A percentile compares a stretch with the other conserved stretches of the same genome.
Conservation (phyloP, 2,113 vertebrate genomes). For the Seriola rivoliana region DNA sequence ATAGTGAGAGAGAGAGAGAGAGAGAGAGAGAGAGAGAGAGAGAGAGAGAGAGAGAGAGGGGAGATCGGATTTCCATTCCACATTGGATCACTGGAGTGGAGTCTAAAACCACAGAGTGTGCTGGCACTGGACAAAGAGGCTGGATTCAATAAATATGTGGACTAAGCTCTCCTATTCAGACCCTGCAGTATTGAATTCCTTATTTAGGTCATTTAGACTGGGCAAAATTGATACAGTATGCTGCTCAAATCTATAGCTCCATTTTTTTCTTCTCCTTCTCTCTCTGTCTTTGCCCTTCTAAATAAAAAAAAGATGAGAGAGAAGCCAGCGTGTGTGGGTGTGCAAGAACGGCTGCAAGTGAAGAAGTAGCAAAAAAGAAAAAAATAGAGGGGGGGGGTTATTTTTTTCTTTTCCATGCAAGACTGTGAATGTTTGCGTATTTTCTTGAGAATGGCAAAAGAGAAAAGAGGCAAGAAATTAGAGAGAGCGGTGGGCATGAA, state of each 20-base stretch:
- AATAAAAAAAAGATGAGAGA: conserved; percentile 73
- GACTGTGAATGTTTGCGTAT: conserved; percentile 56
- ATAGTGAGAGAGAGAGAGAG: conserved; percentile 29
- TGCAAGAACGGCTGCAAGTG: conserved; percentile 51
- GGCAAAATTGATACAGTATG: conserved; percentile 84
- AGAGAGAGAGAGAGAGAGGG: conserved; percentile 20
- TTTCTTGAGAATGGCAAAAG: conserved; percentile 49
- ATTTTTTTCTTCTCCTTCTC: conserved; percentile 37
- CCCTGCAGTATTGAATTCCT: conserved; percentile 81
- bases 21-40: conserved; percentile 3
- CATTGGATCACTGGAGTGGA: conserved; percentile 81
- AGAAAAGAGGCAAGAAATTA: conserved; percentile 49
- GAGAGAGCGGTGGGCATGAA: neutral
- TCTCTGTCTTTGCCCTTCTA: conserved; percentile 69
- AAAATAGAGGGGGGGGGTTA: neutral
- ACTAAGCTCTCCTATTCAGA: conserved; percentile 83
- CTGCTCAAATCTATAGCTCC: conserved; percentile 78
- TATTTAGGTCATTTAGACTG: conserved; percentile 85
- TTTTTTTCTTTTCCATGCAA: conserved; percentile 36
- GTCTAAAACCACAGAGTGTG: conserved; percentile 84
- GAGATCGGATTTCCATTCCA: conserved; percentile 84
- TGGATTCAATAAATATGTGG: conserved; percentile 87
- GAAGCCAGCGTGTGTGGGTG: conserved; percentile 69
- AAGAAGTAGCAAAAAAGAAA: conserved; percentile 39
- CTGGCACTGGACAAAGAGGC: conserved; percentile 85